Evolutionary conservation across 2,113 vertebrate genomes (phyloP), one percentile per base, ranked within the genome.

Genomic region (Porphyrio hochstetteri): DNA sequence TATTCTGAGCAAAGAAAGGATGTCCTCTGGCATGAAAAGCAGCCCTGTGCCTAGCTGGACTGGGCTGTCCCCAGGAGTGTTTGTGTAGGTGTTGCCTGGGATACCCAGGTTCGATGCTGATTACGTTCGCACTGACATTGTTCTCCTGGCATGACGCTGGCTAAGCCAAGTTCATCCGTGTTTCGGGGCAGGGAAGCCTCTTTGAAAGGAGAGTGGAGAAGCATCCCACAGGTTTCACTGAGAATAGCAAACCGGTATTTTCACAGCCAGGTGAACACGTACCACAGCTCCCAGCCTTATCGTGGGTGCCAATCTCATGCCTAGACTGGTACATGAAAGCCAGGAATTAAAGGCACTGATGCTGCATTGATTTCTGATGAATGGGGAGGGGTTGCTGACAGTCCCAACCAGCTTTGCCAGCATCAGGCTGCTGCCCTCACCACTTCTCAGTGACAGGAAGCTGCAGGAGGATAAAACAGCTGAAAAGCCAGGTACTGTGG

Each of bases 221-320:
- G 10, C n/a, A 19, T 31, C 83, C 48, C 29, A 0, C 9, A 31
- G 79, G 1, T 46, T 4, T 13, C 2, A 0, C 1, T 25, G 48
- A 11, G 77, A 56, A 0, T 0, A 64, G 71, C 44, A 21, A 7
- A 15, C 3, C 0, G 3, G 0, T 5, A 1, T 2, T 19, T 20
- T 25, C 33, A 4, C 38, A 35, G 89, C 28, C 67, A 5, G 23
- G 0, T 0, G 61, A n/a, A 1, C 68, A 2, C 0, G 0, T 3
- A 3, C 3, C 33, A 0, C 35, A 13, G 70, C 74, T 76, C 57
- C 59, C 78, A 2, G 1, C 57, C 27, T 7, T 6, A 5, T 0
- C 2, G 0, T 1, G 11, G 36, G 0, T 8, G 42, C 24, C 0
- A 0, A 33, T n/a, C 16, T 33, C 52, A 0, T 0, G 1, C 40